Conservation (phyloP, 2,888 invertebrate genomes). For the Mechanitis mazaeus region DNA sequence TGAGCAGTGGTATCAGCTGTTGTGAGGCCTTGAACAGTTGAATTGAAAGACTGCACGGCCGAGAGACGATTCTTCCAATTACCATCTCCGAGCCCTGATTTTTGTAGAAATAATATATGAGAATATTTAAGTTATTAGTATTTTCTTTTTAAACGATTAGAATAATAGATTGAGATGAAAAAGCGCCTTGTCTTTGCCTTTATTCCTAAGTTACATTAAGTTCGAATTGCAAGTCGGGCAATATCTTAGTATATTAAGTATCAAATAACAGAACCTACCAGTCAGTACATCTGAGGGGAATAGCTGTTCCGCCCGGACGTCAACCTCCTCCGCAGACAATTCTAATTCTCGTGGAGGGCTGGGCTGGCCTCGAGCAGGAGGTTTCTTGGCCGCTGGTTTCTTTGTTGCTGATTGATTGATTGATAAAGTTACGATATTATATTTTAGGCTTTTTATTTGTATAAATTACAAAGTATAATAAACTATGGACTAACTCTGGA, state of each 20-base stretch:
- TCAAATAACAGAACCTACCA: constrained; percentile 38
- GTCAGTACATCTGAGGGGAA: constrained; percentile 78
- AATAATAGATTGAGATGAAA: too few species aligned
- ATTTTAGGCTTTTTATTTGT: too few species aligned
- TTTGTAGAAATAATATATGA: neutral
- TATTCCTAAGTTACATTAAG: too few species aligned
- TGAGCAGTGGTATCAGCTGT: constrained; percentile 82
- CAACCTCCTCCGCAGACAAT: constrained; percentile 85
- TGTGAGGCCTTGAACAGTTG: constrained; percentile 78
- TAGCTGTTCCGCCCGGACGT: constrained; percentile 81
- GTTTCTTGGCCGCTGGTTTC: constrained; percentile 40
- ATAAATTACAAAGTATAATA: too few species aligned
- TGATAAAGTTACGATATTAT: too few species aligned
- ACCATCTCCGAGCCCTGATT: constrained; percentile 80
- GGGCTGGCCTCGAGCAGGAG: constrained; percentile 46
- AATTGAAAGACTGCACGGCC: constrained; percentile 83
- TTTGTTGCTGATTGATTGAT: constrained; percentile 19
- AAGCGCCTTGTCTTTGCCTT: too few species aligned
- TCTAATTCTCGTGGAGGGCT: constrained; percentile 79
- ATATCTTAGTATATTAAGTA: too few species aligned
- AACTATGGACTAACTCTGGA: too few species aligned
- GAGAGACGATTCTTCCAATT: constrained; percentile 92
- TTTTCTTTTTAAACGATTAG: too few species aligned
- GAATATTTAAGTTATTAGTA: too few species aligned
- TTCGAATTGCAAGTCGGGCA: too few species aligned